These are phyloP conservation scores for Falco novaeseelandiae DNA, from an alignment of 2,797 vertebrate genomes.

Conservation along the genomic window DNA sequence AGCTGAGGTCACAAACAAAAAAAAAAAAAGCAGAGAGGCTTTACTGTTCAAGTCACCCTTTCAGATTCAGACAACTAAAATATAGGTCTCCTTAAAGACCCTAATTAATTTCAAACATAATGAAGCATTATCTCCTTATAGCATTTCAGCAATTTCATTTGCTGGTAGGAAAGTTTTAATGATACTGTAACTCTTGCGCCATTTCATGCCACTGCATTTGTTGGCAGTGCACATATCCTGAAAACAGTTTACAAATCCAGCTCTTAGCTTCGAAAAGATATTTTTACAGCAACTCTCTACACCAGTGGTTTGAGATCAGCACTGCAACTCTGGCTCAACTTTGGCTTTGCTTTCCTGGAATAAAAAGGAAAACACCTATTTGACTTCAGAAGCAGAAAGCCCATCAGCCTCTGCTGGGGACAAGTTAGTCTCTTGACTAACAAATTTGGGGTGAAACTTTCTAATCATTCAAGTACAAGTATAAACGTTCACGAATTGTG, in stretches of 20 bases:
- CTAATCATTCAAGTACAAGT: neutral
- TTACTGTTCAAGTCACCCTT: neutral
- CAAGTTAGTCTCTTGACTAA: neutral
- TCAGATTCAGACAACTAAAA: neutral
- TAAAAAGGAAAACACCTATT: neutral
- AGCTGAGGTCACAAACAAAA: neutral
- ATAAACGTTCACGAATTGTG: fast-evolving
- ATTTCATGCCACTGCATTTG: fast-evolving
- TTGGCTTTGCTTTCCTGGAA: neutral
- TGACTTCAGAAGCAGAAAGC: neutral
- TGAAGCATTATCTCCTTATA: neutral
- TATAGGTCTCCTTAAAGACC: neutral
- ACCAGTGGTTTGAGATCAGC: neutral
- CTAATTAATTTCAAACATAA: neutral
- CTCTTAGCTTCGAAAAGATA: neutral
- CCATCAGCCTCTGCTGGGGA: neutral
- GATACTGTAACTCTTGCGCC: neutral
- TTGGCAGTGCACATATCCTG: fast-evolving
- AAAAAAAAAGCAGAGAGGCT: neutral
- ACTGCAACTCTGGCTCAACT: neutral
- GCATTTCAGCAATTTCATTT: neutral
- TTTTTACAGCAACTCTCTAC: neutral
- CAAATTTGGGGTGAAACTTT: neutral
- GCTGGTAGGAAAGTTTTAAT: neutral
- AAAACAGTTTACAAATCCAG: neutral